These are phyloP conservation scores for Apaloderma vittatum DNA, from an alignment of 2,113 vertebrate genomes.

Conservation along the genomic window DNA sequence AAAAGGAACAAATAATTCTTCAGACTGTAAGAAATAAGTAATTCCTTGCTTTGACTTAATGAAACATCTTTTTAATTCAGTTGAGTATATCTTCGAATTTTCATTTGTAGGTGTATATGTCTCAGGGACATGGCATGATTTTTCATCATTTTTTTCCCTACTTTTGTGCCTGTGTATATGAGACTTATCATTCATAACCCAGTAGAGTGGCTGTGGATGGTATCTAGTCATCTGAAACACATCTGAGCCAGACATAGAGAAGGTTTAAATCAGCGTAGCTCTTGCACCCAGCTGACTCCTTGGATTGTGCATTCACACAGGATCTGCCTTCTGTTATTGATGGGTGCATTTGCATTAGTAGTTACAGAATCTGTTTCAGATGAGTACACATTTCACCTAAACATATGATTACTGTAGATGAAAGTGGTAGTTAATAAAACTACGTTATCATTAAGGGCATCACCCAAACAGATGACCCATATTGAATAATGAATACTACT, in stretches of 20 bases:
- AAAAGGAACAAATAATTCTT: background rate
- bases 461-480: background rate
- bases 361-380: background rate
- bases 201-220: background rate
- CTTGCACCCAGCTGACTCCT: background rate
- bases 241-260: background rate
- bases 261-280: background rate
- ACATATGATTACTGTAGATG: background rate
- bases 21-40: background rate
- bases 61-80: background rate
- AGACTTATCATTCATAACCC: accelerated
- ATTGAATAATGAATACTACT: background rate
- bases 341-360: background rate
- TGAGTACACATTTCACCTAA: background rate
- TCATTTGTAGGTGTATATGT: background rate
- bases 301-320: background rate
- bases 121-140: background rate
- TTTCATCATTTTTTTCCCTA: background rate
- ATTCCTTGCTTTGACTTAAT: background rate
- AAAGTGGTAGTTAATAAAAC: background rate
- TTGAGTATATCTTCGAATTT: background rate
- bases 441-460: background rate
- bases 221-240: background rate
- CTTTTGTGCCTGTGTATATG: background rate
- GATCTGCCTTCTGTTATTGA: background rate